Evolutionary conservation across 2,113 vertebrate species (phyloP).

Genomic region (Atherinomorus stipes): DNA sequence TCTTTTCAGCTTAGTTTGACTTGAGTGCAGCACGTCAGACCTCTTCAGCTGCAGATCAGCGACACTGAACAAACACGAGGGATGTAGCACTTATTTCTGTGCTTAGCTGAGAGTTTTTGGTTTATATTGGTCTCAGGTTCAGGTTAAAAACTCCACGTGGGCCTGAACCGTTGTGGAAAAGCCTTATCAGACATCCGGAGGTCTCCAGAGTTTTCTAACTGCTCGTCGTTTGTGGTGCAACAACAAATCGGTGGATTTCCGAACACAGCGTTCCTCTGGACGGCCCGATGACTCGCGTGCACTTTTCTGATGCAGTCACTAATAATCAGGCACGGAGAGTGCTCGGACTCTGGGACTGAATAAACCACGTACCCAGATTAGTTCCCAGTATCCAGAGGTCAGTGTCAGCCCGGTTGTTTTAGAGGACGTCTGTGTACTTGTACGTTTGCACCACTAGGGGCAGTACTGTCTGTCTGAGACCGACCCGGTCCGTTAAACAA

Average conservation of each 20-base stretch:
- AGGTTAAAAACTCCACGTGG: neutral
- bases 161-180: constrained; percentile 15
- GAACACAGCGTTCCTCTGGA: constrained; percentile 15
- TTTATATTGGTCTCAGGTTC: constrained; percentile 15
- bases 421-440: constrained; percentile 23
- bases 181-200: constrained; percentile 42
- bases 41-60: too few relatives aligned
- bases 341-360: too few relatives aligned
- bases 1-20: neutral
- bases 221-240: constrained; percentile 25
- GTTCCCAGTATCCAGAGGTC: neutral
- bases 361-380: too few relatives aligned
- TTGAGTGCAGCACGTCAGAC: too few relatives aligned
- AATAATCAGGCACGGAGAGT: neutral
- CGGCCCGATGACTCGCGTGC: neutral
- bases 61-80: neutral
- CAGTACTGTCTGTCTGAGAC: constrained; percentile 32
- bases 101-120: neutral
- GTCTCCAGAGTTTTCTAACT: neutral
- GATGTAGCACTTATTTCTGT: neutral
- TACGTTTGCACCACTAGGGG: constrained; percentile 34
- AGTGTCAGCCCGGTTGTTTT: neutral
- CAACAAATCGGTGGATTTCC: constrained; percentile 53
- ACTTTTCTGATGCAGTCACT: constrained; percentile 37
- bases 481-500: neutral